Conservation (phyloP, 1,140 invertebrate genomes). For the Dreissena rostriformis region DNA sequence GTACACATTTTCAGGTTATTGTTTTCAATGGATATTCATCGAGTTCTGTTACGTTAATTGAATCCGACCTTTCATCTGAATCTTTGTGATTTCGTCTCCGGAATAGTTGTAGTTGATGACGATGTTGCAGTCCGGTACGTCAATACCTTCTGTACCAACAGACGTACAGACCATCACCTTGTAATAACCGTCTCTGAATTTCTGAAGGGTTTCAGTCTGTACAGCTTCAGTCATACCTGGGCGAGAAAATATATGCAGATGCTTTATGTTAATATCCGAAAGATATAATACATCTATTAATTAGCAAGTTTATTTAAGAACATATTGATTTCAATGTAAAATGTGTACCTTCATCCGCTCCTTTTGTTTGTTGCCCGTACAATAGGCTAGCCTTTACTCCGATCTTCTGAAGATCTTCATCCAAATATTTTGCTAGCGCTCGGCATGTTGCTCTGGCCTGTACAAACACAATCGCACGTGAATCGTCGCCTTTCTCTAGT, state of each 20-base stretch:
- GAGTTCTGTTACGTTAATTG: not conserved
- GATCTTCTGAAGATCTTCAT: conserved; percentile 8
- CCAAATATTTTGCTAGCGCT: conserved; percentile 22
- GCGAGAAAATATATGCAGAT: not conserved
- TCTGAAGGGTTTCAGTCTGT: conserved; percentile 59
- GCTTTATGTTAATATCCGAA: not conserved
- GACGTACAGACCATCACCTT: conserved; percentile 75
- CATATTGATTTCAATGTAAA: too few species aligned
- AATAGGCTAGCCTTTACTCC: conserved; percentile 3
- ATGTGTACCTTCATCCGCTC: conserved; percentile 18
- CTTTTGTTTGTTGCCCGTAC: conserved; percentile 18
- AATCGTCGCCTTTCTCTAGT: conserved; percentile 12
- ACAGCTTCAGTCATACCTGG: conserved; percentile 65
- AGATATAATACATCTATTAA: not conserved
- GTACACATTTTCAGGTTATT: not conserved
- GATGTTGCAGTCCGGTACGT: conserved; percentile 79
- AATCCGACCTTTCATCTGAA: conserved; percentile 77
- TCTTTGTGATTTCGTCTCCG: conserved; percentile 79
- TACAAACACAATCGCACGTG: conserved; percentile 39
- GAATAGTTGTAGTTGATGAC: conserved; percentile 80
- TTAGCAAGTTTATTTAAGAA: too few species aligned
- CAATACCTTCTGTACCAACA: conserved; percentile 81
- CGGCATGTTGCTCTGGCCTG: conserved; percentile 33
- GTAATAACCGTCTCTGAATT: conserved; percentile 59
- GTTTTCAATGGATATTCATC: not conserved